Evolutionary conservation across 2,888 invertebrate species (phyloP).

Genomic region (Tyria jacobaeae): DNA sequence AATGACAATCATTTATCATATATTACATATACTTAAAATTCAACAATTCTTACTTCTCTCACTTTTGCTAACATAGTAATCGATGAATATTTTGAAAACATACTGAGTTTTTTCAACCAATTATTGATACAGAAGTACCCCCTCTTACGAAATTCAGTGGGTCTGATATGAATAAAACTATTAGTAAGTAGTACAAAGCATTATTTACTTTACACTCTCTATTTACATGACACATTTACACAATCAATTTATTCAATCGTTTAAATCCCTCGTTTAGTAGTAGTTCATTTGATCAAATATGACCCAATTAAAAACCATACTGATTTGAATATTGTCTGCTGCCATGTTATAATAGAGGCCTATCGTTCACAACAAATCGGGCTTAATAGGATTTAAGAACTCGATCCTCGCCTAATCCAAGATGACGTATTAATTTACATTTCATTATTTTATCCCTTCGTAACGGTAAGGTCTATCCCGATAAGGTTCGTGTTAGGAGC

Average conservation of each 20-base stretch:
- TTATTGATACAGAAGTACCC: too few relatives aligned
- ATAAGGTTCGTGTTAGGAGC: constrained; percentile 33
- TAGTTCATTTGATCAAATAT: constrained; percentile 33
- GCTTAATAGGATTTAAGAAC: constrained; percentile 65
- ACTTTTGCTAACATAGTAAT: too few relatives aligned
- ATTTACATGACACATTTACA: not conserved
- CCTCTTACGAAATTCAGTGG: too few relatives aligned
- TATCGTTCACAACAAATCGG: constrained; percentile 62
- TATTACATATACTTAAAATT: too few relatives aligned
- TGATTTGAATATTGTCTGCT: constrained; percentile 46
- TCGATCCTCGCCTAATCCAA: constrained; percentile 63
- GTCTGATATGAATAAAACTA: too few relatives aligned
- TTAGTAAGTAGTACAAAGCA: too few relatives aligned
- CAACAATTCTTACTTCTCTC: too few relatives aligned
- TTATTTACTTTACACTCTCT: too few relatives aligned
- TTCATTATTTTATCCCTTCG: constrained; percentile 61
- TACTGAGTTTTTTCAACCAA: too few relatives aligned
- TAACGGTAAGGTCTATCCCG: constrained; percentile 33
- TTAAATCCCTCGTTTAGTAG: constrained; percentile 5
- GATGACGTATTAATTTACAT: constrained; percentile 75
- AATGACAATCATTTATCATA: too few relatives aligned
- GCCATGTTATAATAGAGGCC: constrained; percentile 46
- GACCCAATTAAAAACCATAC: constrained; percentile 51
- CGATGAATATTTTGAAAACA: too few relatives aligned
- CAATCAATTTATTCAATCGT: not conserved